These are phyloP conservation scores for Parambassis ranga DNA, from an alignment of 2,797 vertebrate genomes.

Conservation along the genomic window DNA sequence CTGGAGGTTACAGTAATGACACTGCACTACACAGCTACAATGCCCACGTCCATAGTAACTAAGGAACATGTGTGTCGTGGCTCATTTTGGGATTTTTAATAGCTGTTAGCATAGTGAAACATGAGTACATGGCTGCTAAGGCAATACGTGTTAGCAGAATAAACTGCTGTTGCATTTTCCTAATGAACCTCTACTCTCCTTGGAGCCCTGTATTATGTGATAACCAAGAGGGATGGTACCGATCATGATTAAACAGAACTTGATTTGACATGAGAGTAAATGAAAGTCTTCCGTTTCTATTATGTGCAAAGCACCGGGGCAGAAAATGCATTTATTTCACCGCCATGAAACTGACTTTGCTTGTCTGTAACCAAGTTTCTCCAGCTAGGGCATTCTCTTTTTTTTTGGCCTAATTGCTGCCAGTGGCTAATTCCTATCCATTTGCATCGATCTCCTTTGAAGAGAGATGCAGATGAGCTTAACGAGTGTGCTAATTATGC, in stretches of 20 bases:
- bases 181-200: constrained; percentile 27
- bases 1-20: no score
- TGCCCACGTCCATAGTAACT: background rate
- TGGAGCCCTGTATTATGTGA: constrained; percentile 15
- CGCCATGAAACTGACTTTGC: constrained; percentile 47
- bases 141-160: background rate
- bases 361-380: constrained; percentile 44
- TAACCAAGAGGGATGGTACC: constrained; percentile 22
- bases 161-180: constrained; percentile 9
- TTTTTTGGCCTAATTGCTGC: constrained; percentile 74
- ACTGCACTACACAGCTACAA: background rate
- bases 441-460: constrained; percentile 83
- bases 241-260: constrained; percentile 24
- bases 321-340: constrained; percentile 42
- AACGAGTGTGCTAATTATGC: constrained; percentile 81
- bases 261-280: constrained; percentile 46
- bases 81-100: background rate
- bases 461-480: constrained; percentile 82
- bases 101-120: background rate
- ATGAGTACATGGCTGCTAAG: background rate
- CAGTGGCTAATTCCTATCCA: constrained; percentile 76
- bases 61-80: background rate
- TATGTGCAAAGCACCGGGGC: background rate
- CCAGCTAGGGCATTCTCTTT: constrained; percentile 44
- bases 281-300: constrained; percentile 35